Conservation (phyloP, 2,797 vertebrate species). For the Acanthopagrus latus region DNA sequence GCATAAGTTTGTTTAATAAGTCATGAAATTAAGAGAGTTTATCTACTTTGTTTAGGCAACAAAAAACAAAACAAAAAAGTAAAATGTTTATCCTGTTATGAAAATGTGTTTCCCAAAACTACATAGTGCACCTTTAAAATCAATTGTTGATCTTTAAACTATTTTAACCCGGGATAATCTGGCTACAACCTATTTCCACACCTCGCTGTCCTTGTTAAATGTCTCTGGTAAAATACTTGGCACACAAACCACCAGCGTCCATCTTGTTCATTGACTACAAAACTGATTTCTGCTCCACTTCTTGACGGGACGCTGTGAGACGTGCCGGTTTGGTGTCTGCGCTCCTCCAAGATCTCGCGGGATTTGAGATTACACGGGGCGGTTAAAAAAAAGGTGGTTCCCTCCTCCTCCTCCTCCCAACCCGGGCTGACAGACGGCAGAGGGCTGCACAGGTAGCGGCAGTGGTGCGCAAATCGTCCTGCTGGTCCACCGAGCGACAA, state of each 20-base stretch:
- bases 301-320: background rate
- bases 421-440: constrained; percentile 50
- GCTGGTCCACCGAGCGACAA: constrained; percentile 67
- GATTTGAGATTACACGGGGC: constrained; percentile 60
- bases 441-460: constrained; percentile 69
- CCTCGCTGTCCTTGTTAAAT: background rate
- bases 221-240: too few species aligned
- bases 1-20: too few species aligned
- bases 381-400: constrained; percentile 62
- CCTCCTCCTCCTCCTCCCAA: background rate
- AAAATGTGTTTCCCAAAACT: too few species aligned
- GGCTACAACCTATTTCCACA: background rate
- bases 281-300: constrained; percentile 9
- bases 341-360: constrained; percentile 72
- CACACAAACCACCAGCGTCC: background rate
- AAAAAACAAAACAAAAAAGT: too few species aligned
- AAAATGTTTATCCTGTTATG: too few species aligned
- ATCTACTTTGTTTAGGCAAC: too few species aligned
- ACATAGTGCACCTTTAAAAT: too few species aligned
- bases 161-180: background rate
- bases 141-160: too few species aligned
- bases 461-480: constrained; percentile 19
- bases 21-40: too few species aligned
- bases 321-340: background rate
- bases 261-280: background rate